Percentiles rank a stretch among this genome's conserved stretches.
Conservation (phyloP, 37 sponge, comb jelly and placozoan species). For the Ianthella basta region DNA sequence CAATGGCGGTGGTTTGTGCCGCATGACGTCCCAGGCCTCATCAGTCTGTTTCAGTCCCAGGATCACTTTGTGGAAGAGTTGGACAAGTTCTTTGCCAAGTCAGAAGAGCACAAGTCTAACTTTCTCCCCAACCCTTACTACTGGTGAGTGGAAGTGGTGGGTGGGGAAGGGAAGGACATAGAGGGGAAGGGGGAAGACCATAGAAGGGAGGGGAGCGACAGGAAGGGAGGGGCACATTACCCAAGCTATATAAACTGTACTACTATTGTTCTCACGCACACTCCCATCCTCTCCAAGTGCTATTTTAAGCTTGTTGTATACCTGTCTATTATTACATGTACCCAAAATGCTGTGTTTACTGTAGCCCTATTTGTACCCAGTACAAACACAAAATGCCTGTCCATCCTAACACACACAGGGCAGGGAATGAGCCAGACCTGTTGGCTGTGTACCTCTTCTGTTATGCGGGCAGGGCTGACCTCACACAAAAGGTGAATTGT, state of each 20-base stretch:
- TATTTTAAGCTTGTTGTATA: too few relatives aligned
- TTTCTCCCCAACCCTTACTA: constrained; percentile 67
- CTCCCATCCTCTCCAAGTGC: too few relatives aligned
- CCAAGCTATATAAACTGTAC: too few relatives aligned
- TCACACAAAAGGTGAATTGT: constrained; percentile 55
- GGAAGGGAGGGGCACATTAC: too few relatives aligned
- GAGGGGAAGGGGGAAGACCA: neutral
- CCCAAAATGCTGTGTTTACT: too few relatives aligned
- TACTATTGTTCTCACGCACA: too few relatives aligned
- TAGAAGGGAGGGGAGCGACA: too few relatives aligned
- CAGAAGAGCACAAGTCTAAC: constrained; percentile 47
- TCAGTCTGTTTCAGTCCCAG: constrained; percentile 33
- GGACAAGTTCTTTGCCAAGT: constrained; percentile 42
- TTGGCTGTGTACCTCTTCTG: constrained; percentile 54
- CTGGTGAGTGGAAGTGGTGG: constrained; percentile 40
- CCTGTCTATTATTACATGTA: too few relatives aligned
- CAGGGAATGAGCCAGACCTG: constrained; percentile 72
- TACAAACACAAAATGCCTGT: too few relatives aligned
- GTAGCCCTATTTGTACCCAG: too few relatives aligned
- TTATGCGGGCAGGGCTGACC: constrained; percentile 42
- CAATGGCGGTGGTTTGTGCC: constrained; percentile 79
- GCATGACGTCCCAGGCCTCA: constrained; percentile 64
- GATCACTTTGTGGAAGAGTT: constrained; percentile 38
- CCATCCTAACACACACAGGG: constrained; percentile 23
- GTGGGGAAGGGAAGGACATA: neutral